Percentiles rank a stretch among this genome's conserved stretches.
Conservation (phyloP, 37 sponge, comb jelly and placozoan genomes). For the Aplysina aerophoba region DNA sequence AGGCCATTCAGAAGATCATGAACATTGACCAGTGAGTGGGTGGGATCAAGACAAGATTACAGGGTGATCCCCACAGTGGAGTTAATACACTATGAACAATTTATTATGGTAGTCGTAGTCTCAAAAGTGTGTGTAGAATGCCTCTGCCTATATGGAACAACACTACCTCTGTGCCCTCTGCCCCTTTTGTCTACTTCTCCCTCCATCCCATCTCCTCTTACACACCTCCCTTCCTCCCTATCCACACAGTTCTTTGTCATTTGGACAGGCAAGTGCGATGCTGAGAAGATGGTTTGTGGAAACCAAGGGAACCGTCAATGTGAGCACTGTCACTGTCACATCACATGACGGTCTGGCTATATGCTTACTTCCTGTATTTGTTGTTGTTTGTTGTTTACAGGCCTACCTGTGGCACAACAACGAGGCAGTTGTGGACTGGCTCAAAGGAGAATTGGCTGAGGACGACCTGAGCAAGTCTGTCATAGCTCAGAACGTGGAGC, state of each 20-base stretch:
- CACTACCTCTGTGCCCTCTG: too few relatives aligned
- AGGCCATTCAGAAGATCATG: conserved; percentile 44
- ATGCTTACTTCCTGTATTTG: too few relatives aligned
- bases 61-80: not conserved
- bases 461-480: conserved; percentile 35
- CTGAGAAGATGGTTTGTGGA: conserved; percentile 95
- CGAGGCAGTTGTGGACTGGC: conserved; percentile 80
- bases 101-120: too few relatives aligned
- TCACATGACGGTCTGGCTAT: too few relatives aligned
- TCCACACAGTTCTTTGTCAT: conserved; percentile 37
- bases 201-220: not conserved
- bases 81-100: too few relatives aligned
- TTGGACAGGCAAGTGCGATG: conserved; percentile 72
- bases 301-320: conserved; percentile 83
- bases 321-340: conserved; percentile 33
- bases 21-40: not conserved
- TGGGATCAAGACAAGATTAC: not conserved
- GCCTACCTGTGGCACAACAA: conserved; percentile 92
- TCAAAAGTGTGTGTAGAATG: too few relatives aligned
- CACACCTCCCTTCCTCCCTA: not conserved
- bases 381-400: conserved; percentile 31
- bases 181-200: not conserved
- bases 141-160: too few relatives aligned
- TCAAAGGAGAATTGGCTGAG: conserved; percentile 53
- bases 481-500: conserved; percentile 66